Conservation (phyloP, 2,888 invertebrate genomes). For the Cyrtodaria siliqua region DNA sequence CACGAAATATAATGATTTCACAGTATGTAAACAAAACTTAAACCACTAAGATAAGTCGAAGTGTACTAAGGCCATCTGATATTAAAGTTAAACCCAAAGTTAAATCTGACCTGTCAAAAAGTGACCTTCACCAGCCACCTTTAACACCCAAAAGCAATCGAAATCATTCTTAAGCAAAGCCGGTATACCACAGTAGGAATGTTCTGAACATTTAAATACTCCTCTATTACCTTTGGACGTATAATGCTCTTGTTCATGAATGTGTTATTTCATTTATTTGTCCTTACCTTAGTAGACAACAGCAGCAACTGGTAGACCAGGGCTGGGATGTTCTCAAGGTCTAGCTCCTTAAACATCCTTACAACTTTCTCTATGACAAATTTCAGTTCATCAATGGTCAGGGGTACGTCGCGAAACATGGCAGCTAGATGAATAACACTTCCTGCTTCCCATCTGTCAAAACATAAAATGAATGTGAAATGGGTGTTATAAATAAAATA, state of each 20-base stretch:
- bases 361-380: conserved; percentile 84
- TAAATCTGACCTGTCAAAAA: no score
- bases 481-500: no score
- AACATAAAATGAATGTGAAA: no score
- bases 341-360: conserved; percentile 80
- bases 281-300: conserved; percentile 82
- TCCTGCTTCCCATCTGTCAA: conserved; percentile 81
- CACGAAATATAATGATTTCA: no score
- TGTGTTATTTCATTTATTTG: no score
- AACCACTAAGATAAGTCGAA: no score
- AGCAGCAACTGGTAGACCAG: conserved; percentile 85
- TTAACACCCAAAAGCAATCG: no score
- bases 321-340: conserved; percentile 84
- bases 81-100: no score
- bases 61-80: no score
- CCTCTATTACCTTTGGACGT: not conserved
- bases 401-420: conserved; percentile 83
- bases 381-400: conserved; percentile 82
- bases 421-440: conserved; percentile 81
- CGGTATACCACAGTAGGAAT: not conserved
- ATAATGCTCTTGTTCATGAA: no score
- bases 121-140: no score
- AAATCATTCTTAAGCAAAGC: not conserved
- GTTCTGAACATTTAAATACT: not conserved
- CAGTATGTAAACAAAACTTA: no score